Percentiles rank a stretch among this genome's conserved stretches.
Evolutionary conservation across 2,888 invertebrate genomes (phyloP).

Genomic region (Platycheirus rosarum): DNA sequence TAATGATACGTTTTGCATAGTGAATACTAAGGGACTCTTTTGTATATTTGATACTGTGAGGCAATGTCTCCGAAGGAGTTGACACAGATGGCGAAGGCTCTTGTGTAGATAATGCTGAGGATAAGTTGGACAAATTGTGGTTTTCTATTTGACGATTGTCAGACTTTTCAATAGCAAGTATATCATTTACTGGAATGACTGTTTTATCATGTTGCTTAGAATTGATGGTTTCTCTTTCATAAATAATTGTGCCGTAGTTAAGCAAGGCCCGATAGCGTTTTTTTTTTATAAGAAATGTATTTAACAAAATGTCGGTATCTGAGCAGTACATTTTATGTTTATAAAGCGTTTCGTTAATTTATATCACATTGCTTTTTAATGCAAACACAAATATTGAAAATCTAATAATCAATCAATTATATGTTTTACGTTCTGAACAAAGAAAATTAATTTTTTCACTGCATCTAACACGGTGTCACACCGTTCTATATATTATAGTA

Average conservation of each 20-base stretch:
- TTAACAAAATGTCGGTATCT: conserved; percentile 80
- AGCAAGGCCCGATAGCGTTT: conserved; percentile 86
- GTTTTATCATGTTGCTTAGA: conserved; percentile 79
- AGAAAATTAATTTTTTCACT: too few species aligned
- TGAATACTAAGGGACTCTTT: conserved; percentile 85
- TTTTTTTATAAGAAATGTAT: conserved; percentile 85
- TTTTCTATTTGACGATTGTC: conserved; percentile 19
- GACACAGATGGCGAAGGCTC: conserved; percentile 27
- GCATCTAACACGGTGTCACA: too few species aligned
- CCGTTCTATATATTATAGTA: too few species aligned
- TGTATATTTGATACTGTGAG: conserved; percentile 77
- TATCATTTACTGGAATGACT: conserved; percentile 84
- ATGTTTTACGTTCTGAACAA: too few species aligned
- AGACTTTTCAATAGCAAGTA: conserved; percentile 82
- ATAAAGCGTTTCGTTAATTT: too few species aligned
- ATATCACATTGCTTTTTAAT: too few species aligned
- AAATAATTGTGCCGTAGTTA: conserved; percentile 85
- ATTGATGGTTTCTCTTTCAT: conserved; percentile 83
- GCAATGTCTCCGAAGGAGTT: conserved; percentile 75
- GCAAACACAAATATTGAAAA: too few species aligned
- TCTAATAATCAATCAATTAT: too few species aligned
- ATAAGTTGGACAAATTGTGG: conserved; percentile 65
- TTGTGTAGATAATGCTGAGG: conserved; percentile 19
- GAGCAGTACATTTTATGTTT: conserved; percentile 47
- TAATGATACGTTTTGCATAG: conserved; percentile 83